These are phyloP conservation scores for Cebus imitator DNA, from an alignment of 2,113 vertebrate genomes.

Conservation along the genomic window DNA sequence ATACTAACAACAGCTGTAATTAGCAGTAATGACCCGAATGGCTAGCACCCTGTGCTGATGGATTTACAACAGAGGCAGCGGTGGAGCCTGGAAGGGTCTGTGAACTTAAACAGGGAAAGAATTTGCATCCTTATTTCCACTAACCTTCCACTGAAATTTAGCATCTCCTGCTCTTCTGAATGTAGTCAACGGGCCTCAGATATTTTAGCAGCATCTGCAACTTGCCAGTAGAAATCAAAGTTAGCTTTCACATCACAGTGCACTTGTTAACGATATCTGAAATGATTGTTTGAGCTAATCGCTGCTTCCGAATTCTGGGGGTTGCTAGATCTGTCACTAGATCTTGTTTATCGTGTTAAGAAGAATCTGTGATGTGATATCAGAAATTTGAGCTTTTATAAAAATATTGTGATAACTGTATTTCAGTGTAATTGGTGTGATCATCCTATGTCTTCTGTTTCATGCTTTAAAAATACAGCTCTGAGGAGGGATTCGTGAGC, in stretches of 20 bases:
- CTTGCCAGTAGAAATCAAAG: not conserved
- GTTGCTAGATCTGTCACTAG: not conserved
- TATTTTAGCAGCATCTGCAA: not conserved
- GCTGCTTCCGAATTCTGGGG: accelerated
- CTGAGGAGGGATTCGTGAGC: not conserved
- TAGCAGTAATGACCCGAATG: accelerated
- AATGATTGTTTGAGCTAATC: not conserved
- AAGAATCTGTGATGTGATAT: accelerated
- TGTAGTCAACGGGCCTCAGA: not conserved
- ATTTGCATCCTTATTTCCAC: not conserved
- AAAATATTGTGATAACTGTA: not conserved
- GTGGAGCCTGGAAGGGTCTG: not conserved
- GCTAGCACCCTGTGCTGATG: accelerated
- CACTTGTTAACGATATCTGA: not conserved
- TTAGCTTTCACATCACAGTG: not conserved
- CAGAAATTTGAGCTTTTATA: not conserved
- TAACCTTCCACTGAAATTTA: not conserved
- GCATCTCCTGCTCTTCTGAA: not conserved
- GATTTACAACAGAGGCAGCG: not conserved
- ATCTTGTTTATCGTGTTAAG: not conserved
- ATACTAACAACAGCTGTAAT: accelerated
- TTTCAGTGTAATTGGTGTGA: not conserved
- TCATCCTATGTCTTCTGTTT: not conserved
- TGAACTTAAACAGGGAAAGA: not conserved
- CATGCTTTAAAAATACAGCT: not conserved